Base-by-base conservation (phyloP, 2,888 invertebrate genomes). In the Muschampia plurimacula region DNA sequence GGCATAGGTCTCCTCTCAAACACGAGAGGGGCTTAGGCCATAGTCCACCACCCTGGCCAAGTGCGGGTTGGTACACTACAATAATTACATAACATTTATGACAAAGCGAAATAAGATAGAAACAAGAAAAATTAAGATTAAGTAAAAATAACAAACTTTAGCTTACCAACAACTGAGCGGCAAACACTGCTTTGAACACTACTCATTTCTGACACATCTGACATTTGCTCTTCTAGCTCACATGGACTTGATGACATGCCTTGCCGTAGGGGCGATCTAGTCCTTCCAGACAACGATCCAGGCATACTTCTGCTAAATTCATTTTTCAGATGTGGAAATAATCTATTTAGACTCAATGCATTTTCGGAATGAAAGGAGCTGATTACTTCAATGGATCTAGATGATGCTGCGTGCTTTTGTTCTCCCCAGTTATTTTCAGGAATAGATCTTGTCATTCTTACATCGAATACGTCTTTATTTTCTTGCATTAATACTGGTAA, bases 361-460 rank as follows among this genome's bases (percentile, higher is more conserved):
- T 95, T 95, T 80, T 95, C 95, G 1, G 93, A 93, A 82, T 94
- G 93, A 80, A 95, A 95, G 0, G 96, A 96, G 78, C 89, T 91
- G 44, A 95, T 95, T 52, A 95, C 92, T 77, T 95, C 96, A 22
- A 95, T 96, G 0, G 96, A 96, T 32, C 96, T 95, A 2, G 96
- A 95, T 90, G 96, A 95, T 13, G 95, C 86, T 74, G 84, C 75
- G 68, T 81, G 84, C 62, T 73, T 77, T 67, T 96, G 84, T 81
- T 96, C 95, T 78, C 96, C 95, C 96, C 96, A 96, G 60, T 96
- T 96, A 68, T 95, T 96, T 81, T 96, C 96, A 12, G 96, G 96
- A 77, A 96, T 96, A 59, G 96, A 96, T 75, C 95, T 94, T 64
- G 96, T 96, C 96, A 96, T 96, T 57, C 96, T 91, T 59, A 95